These are phyloP conservation scores for Diacarnus erythraeanus DNA, from an alignment of 37 sponge, comb jelly and placozoan genomes.

Conservation along the genomic window DNA sequence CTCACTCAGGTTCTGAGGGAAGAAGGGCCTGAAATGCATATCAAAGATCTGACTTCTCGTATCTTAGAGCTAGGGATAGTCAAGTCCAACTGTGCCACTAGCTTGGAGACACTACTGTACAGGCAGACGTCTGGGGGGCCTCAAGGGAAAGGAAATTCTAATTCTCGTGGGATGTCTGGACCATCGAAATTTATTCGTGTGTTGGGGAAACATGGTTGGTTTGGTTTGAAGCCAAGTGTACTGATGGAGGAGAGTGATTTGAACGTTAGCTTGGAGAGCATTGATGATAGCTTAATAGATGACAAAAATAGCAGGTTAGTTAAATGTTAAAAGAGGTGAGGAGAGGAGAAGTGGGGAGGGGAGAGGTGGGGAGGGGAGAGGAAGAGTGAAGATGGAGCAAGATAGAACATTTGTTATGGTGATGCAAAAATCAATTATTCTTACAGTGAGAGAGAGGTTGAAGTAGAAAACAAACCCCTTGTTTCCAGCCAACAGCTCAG, in stretches of 20 bases:
- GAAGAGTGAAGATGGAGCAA: neutral
- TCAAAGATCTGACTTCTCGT: conserved; percentile 46
- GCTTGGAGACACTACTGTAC: conserved; percentile 68
- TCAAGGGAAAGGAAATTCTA: neutral
- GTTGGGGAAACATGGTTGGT: conserved; percentile 62
- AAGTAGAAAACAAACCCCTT: neutral
- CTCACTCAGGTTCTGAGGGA: conserved; percentile 33
- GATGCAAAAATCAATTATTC: neutral
- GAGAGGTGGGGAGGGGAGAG: neutral
- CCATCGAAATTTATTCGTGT: conserved; percentile 61
- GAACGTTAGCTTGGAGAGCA: neutral
- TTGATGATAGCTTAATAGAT: neutral
- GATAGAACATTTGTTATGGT: neutral
- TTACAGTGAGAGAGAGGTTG: neutral
- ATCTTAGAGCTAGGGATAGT: conserved; percentile 61
- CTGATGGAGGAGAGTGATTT: conserved; percentile 1
- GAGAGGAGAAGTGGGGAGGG: neutral
- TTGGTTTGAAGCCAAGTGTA: conserved; percentile 21
- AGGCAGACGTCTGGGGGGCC: conserved; percentile 42
- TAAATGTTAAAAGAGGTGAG: neutral
- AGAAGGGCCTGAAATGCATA: conserved; percentile 72
- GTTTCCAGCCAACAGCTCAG: neutral
- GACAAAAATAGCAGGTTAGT: neutral
- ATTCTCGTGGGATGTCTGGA: neutral
- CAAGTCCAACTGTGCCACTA: conserved; percentile 67